Evolutionary conservation across 2,888 invertebrate species (phyloP).

Genomic region (Dynastes tityus): DNA sequence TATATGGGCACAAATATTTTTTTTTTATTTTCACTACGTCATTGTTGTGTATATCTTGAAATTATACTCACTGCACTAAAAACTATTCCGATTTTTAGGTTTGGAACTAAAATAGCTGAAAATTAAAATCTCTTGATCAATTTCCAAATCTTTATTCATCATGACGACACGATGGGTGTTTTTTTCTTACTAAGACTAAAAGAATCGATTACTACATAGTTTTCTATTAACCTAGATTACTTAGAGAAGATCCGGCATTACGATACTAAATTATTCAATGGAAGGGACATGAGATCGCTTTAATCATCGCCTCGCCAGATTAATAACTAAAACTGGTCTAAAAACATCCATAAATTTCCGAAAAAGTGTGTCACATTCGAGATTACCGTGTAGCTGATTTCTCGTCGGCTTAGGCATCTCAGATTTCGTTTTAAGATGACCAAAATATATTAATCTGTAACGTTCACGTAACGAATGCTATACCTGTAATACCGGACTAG

Average conservation of each 20-base stretch:
- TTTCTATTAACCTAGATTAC: conserved; percentile 24
- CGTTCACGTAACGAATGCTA: conserved; percentile 55
- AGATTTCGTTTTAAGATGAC: background rate
- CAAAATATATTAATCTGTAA: conserved; percentile 14
- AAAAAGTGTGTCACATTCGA: conserved; percentile 11
- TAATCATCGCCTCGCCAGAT: too few relatives aligned
- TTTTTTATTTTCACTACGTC: too few relatives aligned
- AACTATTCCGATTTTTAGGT: too few relatives aligned
- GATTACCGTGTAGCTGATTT: background rate
- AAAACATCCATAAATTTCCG: conserved; percentile 2
- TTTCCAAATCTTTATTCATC: too few relatives aligned
- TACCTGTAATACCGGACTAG: conserved; percentile 80
- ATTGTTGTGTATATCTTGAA: too few relatives aligned
- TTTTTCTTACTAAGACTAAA: background rate
- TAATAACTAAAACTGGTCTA: background rate
- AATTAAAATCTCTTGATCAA: too few relatives aligned
- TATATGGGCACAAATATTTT: too few relatives aligned
- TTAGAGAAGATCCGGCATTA: too few relatives aligned
- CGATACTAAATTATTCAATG: too few relatives aligned
- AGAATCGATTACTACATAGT: background rate
- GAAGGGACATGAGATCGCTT: too few relatives aligned
- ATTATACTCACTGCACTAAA: too few relatives aligned
- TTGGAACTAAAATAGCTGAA: too few relatives aligned
- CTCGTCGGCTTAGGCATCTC: background rate
- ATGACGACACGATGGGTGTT: background rate